Evolutionary conservation across 2,797 vertebrate species (phyloP).

Genomic region (Brachyrhaphis roseni): DNA sequence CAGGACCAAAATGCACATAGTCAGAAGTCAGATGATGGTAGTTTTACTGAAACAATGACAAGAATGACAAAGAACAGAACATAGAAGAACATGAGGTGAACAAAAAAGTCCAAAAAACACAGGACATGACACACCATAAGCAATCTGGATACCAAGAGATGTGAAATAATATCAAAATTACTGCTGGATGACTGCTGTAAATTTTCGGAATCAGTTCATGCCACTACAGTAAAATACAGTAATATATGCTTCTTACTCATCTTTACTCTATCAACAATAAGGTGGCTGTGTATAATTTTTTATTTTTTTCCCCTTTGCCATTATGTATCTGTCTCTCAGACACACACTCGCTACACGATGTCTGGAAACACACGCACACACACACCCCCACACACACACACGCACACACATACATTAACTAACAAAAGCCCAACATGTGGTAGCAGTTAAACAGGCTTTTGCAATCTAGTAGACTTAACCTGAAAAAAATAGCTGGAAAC

Average conservation of each 20-base stretch:
- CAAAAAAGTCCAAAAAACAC: no score
- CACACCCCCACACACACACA: constrained; percentile 20
- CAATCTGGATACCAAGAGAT: neutral
- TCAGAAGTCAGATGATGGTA: no score
- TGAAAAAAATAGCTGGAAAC: constrained; percentile 35
- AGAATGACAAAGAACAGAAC: no score
- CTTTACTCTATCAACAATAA: neutral
- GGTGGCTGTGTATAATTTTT: constrained; percentile 22
- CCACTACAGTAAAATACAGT: neutral
- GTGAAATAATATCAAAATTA: neutral
- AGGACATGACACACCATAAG: no score
- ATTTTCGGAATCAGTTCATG: neutral
- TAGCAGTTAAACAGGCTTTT: constrained; percentile 64
- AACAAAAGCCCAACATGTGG: constrained; percentile 67
- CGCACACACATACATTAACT: no score
- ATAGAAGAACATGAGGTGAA: no score
- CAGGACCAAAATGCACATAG: no score
- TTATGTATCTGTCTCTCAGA: constrained; percentile 29
- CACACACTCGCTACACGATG: constrained; percentile 50
- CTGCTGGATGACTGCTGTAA: neutral
- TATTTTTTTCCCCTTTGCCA: constrained; percentile 33
- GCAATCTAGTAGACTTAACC: constrained; percentile 56
- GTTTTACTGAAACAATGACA: no score
- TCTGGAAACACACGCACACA: constrained; percentile 66
- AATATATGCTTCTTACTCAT: neutral